Evolutionary conservation across 2,113 vertebrate species (phyloP).

Genomic region (Rhinolophus ferrumequinum): DNA sequence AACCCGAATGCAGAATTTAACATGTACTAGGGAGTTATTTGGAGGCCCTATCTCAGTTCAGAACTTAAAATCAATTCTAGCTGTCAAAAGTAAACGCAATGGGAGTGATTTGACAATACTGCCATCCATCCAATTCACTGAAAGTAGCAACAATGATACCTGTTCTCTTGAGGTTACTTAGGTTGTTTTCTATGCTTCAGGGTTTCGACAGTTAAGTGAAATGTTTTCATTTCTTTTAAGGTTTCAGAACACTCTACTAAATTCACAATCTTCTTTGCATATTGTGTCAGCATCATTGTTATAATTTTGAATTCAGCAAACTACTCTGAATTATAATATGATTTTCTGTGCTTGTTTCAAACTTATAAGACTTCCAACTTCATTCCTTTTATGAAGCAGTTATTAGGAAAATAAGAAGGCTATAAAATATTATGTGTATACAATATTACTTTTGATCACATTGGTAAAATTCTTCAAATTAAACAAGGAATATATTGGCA

Average conservation of each 20-base stretch:
- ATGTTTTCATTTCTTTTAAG: not conserved
- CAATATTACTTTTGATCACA: not conserved
- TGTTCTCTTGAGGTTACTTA: not conserved
- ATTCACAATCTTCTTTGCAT: not conserved
- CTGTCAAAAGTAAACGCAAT: not conserved
- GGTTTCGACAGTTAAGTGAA: not conserved
- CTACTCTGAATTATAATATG: not conserved
- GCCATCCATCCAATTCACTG: not conserved
- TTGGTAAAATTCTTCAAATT: not conserved
- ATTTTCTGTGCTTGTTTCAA: not conserved
- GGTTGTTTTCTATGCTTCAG: not conserved
- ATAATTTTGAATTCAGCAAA: not conserved
- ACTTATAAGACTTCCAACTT: not conserved
- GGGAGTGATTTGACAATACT: not conserved
- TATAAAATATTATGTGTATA: not conserved
- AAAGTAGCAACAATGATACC: not conserved
- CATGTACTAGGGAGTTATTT: not conserved
- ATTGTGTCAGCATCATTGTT: not conserved
- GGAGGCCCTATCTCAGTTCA: not conserved
- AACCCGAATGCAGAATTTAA: not conserved
- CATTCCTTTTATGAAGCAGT: not conserved
- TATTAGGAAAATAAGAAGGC: not conserved
- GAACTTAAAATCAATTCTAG: not conserved
- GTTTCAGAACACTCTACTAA: not conserved
- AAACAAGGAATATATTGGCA: not conserved